phyloP scores from a whole-genome alignment of 2,888 invertebrate genomes.

The Andrena camellia region DNA sequence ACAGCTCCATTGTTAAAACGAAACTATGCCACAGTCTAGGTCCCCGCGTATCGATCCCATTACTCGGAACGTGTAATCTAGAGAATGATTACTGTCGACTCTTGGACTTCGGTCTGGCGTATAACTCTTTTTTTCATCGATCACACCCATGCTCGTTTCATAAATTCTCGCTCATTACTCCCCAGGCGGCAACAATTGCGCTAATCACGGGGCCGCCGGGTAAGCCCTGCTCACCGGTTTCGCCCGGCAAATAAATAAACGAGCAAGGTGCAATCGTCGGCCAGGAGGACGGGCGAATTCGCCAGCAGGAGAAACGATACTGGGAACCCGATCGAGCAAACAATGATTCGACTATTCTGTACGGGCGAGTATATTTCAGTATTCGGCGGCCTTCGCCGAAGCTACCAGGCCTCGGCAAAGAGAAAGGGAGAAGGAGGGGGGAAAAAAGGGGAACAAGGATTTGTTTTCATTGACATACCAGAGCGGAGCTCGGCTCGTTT shows the following conservation, averaged over 20 bases:
- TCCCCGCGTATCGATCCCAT: too few relatives aligned
- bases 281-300: constrained; percentile 30
- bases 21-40: too few relatives aligned
- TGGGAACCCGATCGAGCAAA: constrained; percentile 59
- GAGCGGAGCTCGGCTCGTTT: constrained; percentile 62
- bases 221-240: neutral
- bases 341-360: constrained; percentile 70
- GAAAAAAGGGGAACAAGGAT: constrained; percentile 67
- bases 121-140: neutral
- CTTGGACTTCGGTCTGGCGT: neutral
- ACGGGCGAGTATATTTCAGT: constrained; percentile 62
- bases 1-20: too few relatives aligned
- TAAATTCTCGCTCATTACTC: neutral
- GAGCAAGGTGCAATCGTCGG: constrained; percentile 24
- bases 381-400: constrained; percentile 67
- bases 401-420: constrained; percentile 64
- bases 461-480: constrained; percentile 72
- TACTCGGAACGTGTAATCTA: too few relatives aligned
- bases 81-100: too few relatives aligned
- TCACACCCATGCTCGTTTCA: neutral
- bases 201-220: neutral
- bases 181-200: neutral
- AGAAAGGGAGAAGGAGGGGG: constrained; percentile 60
- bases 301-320: constrained; percentile 18
- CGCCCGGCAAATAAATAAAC: constrained; percentile 7